Evolutionary conservation across 2,797 vertebrate genomes (phyloP).

Genomic region (Gymnoscopelus braueri): DNA sequence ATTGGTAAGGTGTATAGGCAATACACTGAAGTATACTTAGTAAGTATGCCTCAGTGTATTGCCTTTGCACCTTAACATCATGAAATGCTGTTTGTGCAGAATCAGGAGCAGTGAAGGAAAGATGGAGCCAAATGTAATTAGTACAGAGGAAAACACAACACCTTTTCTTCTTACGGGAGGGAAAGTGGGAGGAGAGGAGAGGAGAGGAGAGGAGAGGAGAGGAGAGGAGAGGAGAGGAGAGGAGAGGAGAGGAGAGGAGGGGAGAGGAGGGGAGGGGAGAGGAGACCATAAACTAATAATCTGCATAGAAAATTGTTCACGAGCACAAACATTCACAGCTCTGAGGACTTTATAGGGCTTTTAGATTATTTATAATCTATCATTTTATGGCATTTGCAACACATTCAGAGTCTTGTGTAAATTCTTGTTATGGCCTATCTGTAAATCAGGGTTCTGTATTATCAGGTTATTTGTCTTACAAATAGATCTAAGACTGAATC

Average conservation of each 20-base stretch:
- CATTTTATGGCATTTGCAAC: conserved; percentile 58
- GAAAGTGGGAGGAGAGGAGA: background rate
- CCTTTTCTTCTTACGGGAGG: background rate
- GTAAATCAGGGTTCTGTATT: conserved; percentile 52
- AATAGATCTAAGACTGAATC: conserved; percentile 23
- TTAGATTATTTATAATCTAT: conserved; percentile 68
- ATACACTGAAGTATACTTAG: no score
- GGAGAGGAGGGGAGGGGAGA: background rate
- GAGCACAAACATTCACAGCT: conserved; percentile 23
- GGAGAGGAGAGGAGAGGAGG: background rate
- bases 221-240: background rate
- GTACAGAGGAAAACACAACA: background rate
- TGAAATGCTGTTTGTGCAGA: background rate
- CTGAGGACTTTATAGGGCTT: conserved; percentile 67
- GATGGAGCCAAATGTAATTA: background rate
- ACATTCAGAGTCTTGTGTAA: conserved; percentile 56
- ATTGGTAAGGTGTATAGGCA: no score
- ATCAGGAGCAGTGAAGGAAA: background rate
- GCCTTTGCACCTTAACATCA: no score
- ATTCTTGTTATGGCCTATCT: conserved; percentile 51
- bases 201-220: background rate
- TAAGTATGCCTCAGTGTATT: no score
- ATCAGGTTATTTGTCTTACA: conserved; percentile 43
- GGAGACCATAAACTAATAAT: conserved; percentile 57
- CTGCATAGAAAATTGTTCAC: conserved; percentile 15